Conservation (phyloP, 2,888 invertebrate species). For the Phengaris alcon region DNA sequence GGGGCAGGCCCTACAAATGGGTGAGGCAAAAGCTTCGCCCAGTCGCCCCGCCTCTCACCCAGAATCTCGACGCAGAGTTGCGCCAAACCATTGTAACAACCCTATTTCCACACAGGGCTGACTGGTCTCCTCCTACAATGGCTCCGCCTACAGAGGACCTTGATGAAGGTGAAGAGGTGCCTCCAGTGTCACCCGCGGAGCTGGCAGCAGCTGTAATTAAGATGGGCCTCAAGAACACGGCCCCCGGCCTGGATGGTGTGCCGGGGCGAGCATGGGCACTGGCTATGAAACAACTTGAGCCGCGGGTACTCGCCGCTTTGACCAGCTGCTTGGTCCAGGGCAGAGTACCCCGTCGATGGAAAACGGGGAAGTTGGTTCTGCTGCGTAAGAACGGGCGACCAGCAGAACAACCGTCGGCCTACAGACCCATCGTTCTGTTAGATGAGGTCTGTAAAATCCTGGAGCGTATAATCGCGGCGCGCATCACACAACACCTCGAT, state of each 20-base stretch:
- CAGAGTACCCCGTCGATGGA: too few relatives aligned
- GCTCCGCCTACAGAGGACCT: not conserved
- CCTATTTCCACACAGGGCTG: not conserved
- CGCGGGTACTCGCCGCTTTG: not conserved
- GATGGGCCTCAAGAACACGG: too few relatives aligned
- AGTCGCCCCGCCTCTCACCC: conserved; percentile 28
- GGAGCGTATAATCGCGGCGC: not conserved
- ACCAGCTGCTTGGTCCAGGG: too few relatives aligned
- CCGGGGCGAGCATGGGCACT: too few relatives aligned
- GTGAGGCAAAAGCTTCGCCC: conserved; percentile 28
- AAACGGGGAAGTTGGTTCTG: not conserved
- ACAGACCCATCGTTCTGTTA: not conserved
- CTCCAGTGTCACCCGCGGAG: not conserved
- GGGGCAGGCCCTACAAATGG: conserved; percentile 29
- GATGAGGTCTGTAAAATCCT: not conserved
- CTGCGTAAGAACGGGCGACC: not conserved
- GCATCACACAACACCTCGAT: not conserved
- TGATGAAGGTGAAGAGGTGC: not conserved
- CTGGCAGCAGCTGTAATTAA: not conserved
- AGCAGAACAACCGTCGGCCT: too few relatives aligned
- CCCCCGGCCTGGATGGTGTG: not conserved
- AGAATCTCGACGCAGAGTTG: not conserved
- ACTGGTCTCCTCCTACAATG: not conserved
- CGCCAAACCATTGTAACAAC: not conserved
- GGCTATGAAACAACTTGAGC: not conserved